These are phyloP conservation scores for Stomorhina lunata DNA, from an alignment of 2,888 invertebrate species.

Conservation along the genomic window DNA sequence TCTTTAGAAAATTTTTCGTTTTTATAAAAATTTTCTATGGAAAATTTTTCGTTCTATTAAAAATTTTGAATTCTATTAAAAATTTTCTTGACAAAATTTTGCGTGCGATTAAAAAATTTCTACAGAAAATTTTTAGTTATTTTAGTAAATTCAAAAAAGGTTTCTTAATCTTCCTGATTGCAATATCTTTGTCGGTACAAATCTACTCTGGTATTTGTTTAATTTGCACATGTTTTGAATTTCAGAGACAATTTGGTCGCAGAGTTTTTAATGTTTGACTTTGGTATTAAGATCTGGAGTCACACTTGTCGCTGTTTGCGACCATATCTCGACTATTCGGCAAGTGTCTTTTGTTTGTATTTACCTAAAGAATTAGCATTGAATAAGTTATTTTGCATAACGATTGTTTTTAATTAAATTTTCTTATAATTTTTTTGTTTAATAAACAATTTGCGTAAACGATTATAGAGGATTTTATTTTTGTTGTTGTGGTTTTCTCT, in stretches of 20 bases:
- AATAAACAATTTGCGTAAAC: conserved; percentile 53
- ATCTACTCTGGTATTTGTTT: conserved; percentile 42
- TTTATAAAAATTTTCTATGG: too few species aligned
- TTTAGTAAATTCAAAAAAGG: too few species aligned
- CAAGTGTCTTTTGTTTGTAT: conserved; percentile 36
- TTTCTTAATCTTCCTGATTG: too few species aligned
- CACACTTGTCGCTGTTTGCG: neutral
- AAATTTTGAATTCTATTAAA: too few species aligned
- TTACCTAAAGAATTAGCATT: conserved; percentile 43
- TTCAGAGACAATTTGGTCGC: neutral
- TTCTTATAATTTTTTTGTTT: conserved; percentile 43
- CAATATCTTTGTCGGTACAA: too few species aligned
- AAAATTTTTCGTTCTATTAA: too few species aligned
- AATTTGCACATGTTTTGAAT: too few species aligned
- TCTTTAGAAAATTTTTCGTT: too few species aligned
- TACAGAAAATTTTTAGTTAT: too few species aligned
- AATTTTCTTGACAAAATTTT: too few species aligned
- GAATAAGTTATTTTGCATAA: conserved; percentile 26
- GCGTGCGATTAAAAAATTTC: too few species aligned
- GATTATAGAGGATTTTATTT: conserved; percentile 14
- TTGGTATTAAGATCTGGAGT: neutral
- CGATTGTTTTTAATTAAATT: conserved; percentile 57
- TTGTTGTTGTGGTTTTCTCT: conserved; percentile 29
- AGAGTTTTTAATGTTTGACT: neutral
- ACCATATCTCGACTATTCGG: neutral